Conservation (phyloP, 1,140 invertebrate species). For the Brachionus koreanus region DNA sequence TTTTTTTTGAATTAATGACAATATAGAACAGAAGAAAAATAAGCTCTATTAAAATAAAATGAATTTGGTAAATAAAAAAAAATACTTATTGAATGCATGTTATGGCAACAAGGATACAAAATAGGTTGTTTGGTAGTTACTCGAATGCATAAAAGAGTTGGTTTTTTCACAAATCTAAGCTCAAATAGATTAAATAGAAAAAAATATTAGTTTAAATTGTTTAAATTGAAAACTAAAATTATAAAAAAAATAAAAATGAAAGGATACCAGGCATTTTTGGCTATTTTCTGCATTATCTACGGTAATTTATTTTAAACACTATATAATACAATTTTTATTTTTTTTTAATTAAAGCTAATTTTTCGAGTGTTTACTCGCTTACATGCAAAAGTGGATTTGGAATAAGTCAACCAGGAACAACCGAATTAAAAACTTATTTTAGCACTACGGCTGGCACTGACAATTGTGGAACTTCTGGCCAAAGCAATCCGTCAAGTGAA, state of each 20-base stretch:
- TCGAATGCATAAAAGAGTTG: too few species aligned
- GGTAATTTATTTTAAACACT: too few species aligned
- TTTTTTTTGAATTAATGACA: too few species aligned
- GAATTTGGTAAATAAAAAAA: too few species aligned
- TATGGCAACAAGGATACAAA: neutral
- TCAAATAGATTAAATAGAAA: neutral
- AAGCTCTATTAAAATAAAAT: too few species aligned
- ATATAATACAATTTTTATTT: too few species aligned
- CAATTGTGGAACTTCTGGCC: neutral
- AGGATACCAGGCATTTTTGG: neutral
- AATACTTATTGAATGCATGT: too few species aligned
- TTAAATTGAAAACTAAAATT: neutral
- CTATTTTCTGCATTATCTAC: neutral
- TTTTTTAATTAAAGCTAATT: neutral
- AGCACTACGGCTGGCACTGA: neutral
- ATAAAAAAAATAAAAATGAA: neutral
- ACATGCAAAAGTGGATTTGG: neutral
- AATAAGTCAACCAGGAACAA: neutral
- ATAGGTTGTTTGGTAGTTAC: neutral
- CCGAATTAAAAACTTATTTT: neutral
- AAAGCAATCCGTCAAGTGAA: neutral
- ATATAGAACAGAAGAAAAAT: too few species aligned
- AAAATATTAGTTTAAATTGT: neutral
- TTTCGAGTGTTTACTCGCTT: neutral
- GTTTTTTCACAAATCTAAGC: too few species aligned